Conservation (phyloP, 1,140 invertebrate species). For the Diorhabda elongata region DNA sequence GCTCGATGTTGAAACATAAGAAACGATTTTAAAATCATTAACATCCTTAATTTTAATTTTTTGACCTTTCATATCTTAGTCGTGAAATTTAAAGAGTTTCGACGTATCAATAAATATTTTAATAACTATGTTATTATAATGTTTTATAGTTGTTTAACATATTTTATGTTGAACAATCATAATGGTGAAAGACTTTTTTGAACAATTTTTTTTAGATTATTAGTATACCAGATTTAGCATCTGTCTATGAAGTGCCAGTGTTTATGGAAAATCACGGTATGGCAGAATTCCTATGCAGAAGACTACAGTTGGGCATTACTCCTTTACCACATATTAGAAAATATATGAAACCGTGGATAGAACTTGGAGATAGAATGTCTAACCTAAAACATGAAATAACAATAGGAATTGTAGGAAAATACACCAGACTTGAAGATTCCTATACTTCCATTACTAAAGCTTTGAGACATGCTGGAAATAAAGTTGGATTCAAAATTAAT, state of each 20-base stretch:
- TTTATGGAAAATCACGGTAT: constrained; percentile 89
- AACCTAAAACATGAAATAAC: constrained; percentile 73
- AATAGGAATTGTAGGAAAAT: constrained; percentile 98
- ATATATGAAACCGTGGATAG: constrained; percentile 87
- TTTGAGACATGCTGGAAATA: constrained; percentile 85
- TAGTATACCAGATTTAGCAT: constrained; percentile 90
- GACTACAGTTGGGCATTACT: constrained; percentile 72
- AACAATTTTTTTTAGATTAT: constrained; percentile 66
- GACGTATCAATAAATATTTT: too few relatives aligned
- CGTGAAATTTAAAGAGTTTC: too few relatives aligned
- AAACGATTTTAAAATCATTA: too few relatives aligned
- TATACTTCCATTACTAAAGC: constrained; percentile 97
- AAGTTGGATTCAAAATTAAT: constrained; percentile 78
- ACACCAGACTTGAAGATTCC: constrained; percentile 92
- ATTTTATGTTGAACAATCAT: too few relatives aligned
- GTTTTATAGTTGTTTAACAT: too few relatives aligned
- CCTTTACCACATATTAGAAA: constrained; percentile 58
- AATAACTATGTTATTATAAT: too few relatives aligned
- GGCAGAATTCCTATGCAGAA: constrained; percentile 78
- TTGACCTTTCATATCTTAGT: too few relatives aligned
- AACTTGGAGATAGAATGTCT: constrained; percentile 81
- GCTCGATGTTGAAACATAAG: too few relatives aligned
- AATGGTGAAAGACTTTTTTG: too few relatives aligned
- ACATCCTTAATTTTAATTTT: too few relatives aligned
- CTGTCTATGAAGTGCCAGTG: constrained; percentile 94